Evolutionary conservation across 2,797 vertebrate species (phyloP).

Genomic region (Danio kyathit): DNA sequence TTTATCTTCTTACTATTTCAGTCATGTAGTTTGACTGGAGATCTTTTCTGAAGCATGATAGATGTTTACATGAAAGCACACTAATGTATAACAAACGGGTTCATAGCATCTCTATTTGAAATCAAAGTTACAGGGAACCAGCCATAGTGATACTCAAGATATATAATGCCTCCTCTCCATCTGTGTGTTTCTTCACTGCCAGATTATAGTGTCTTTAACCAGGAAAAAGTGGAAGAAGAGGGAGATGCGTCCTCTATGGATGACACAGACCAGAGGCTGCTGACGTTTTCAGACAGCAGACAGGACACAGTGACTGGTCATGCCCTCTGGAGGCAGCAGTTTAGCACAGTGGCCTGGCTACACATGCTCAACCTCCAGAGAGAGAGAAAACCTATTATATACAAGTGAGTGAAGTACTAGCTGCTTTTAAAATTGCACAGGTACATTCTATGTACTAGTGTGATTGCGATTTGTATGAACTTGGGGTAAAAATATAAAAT

Average conservation of each 20-base stretch:
- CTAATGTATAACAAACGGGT: no score
- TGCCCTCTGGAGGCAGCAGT: constrained; percentile 90
- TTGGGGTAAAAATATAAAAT: no score
- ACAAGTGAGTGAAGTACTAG: constrained; percentile 80
- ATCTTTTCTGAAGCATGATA: no score
- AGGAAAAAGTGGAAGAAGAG: constrained; percentile 72
- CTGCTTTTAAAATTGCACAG: no score
- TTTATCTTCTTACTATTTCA: no score
- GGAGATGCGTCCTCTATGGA: constrained; percentile 66
- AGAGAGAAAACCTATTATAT: constrained; percentile 80
- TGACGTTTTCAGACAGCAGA: constrained; percentile 72
- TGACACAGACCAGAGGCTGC: constrained; percentile 71
- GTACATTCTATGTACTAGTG: no score
- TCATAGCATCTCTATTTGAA: no score
- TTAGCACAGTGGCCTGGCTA: constrained; percentile 81
- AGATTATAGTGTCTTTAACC: constrained; percentile 82
- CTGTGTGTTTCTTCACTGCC: neutral
- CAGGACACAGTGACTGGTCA: constrained; percentile 56
- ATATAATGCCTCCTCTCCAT: neutral
- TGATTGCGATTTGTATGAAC: no score
- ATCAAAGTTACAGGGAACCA: no score
- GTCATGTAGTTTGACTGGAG: no score
- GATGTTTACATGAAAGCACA: no score
- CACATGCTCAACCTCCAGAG: constrained; percentile 86
- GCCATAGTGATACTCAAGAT: neutral